Percentiles rank a stretch among this genome's conserved stretches.
Evolutionary conservation across 2,888 invertebrate species (phyloP).

Genomic region (Ennomos quercinarius): DNA sequence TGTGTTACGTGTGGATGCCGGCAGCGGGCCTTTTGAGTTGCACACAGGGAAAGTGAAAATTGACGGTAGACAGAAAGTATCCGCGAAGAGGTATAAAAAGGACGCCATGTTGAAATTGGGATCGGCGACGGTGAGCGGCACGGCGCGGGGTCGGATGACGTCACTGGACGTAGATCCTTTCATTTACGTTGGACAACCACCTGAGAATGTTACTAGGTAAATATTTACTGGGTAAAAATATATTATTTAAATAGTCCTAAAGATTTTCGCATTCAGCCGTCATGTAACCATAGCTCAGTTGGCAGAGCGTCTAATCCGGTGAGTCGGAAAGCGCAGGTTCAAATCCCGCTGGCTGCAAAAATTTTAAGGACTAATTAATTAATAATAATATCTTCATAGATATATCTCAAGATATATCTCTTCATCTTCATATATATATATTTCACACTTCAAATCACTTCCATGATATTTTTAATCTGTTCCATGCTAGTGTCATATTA

Average conservation of each 20-base stretch:
- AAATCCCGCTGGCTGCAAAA: too few relatives aligned
- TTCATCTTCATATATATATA: too few relatives aligned
- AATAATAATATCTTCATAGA: too few relatives aligned
- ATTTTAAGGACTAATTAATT: too few relatives aligned
- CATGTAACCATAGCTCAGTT: too few relatives aligned
- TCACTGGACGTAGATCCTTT: constrained; percentile 75
- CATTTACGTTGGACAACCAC: constrained; percentile 72
- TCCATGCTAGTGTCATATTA: background rate
- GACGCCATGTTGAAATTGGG: constrained; percentile 74
- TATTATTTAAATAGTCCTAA: too few relatives aligned
- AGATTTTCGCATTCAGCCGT: too few relatives aligned
- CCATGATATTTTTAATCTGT: too few relatives aligned
- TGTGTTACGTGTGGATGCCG: constrained; percentile 73
- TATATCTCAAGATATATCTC: too few relatives aligned
- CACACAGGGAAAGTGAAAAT: constrained; percentile 68
- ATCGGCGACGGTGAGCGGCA: constrained; percentile 63
- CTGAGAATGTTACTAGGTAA: constrained; percentile 75
- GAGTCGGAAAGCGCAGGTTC: too few relatives aligned
- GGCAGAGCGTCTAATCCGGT: too few relatives aligned
- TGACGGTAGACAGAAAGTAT: constrained; percentile 70
- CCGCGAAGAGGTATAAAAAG: constrained; percentile 75
- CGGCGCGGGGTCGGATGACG: constrained; percentile 73
- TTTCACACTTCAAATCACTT: too few relatives aligned
- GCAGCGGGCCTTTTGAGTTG: constrained; percentile 71
- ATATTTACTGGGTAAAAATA: background rate